phyloP scores from a whole-genome alignment of 2,113 vertebrate genomes.

The Raja brachyura region DNA sequence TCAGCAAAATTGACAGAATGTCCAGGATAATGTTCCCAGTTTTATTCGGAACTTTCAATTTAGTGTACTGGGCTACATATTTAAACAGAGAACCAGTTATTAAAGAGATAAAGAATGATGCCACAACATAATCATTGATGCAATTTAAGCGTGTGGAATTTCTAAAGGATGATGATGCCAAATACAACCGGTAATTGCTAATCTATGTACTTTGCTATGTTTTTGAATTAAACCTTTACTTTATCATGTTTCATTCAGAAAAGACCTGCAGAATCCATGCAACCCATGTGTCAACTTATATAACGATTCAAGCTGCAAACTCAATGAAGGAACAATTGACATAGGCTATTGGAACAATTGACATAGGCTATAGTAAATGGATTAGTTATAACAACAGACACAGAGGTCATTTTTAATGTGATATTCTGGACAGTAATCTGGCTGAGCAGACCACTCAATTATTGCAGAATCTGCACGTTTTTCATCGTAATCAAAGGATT shows the following conservation, averaged over 20 bases:
- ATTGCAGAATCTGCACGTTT: too few relatives aligned
- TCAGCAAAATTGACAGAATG: conserved; percentile 98
- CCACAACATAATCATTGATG: conserved; percentile 62
- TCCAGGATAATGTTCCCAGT: conserved; percentile 96
- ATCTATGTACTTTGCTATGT: conserved; percentile 57
- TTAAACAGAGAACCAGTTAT: conserved; percentile 90
- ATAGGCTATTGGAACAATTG: conserved; percentile 5
- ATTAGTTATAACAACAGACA: neutral
- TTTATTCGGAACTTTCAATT: conserved; percentile 90
- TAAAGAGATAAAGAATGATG: conserved; percentile 84
- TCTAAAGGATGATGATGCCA: conserved; percentile 69
- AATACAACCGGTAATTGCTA: conserved; percentile 90
- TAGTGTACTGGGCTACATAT: conserved; percentile 98
- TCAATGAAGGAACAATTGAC: conserved; percentile 7
- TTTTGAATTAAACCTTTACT: conserved; percentile 46
- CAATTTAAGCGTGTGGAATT: conserved; percentile 52
- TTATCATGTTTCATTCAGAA: conserved; percentile 24
- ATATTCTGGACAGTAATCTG: neutral
- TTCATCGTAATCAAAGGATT: neutral
- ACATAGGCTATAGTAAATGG: neutral
- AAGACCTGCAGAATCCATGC: conserved; percentile 24
- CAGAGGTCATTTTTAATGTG: neutral
- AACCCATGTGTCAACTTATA: neutral
- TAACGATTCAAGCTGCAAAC: neutral
- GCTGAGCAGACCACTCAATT: neutral